Conservation (phyloP, 92 coral and sea anemone species). For the Epizoanthus ramosus region DNA sequence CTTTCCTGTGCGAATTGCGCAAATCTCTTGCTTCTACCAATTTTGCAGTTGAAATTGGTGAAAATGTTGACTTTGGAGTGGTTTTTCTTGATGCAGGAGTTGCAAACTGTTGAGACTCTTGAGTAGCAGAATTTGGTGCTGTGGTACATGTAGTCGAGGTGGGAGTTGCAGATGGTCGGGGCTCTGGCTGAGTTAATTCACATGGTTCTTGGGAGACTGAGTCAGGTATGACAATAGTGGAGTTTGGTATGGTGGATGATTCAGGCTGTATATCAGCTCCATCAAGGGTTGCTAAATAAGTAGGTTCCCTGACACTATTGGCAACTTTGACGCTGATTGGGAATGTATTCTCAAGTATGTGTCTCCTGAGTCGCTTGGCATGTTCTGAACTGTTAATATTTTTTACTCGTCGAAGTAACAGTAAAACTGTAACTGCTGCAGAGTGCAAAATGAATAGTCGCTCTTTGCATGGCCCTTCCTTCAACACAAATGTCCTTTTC, state of each 20-base stretch:
- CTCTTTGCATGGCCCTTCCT: background rate
- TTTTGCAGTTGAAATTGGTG: conserved; percentile 20
- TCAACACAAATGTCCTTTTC: background rate
- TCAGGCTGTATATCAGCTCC: background rate
- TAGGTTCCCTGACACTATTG: background rate
- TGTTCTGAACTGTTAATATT: background rate
- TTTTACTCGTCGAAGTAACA: conserved; percentile 19
- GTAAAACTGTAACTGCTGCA: conserved; percentile 17
- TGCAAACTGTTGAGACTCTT: background rate
- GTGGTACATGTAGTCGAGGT: too few species aligned
- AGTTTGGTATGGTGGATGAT: background rate
- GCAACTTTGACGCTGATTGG: background rate
- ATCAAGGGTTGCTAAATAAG: background rate
- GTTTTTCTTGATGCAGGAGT: conserved; percentile 17
- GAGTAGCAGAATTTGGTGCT: background rate
- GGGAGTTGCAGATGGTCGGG: too few species aligned
- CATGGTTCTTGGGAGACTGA: background rate
- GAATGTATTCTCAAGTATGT: background rate
- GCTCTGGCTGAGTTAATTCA: background rate
- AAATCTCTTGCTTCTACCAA: conserved; percentile 10
- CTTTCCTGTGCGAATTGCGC: background rate
- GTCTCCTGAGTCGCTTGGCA: conserved; percentile 10
- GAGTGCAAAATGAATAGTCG: conserved; percentile 7
- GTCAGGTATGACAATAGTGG: too few species aligned
- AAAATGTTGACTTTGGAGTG: background rate